Evolutionary conservation across 2,797 vertebrate species (phyloP), one percentile per base, ranked within the genome.

Genomic region (Lutjanus campechanus): DNA sequence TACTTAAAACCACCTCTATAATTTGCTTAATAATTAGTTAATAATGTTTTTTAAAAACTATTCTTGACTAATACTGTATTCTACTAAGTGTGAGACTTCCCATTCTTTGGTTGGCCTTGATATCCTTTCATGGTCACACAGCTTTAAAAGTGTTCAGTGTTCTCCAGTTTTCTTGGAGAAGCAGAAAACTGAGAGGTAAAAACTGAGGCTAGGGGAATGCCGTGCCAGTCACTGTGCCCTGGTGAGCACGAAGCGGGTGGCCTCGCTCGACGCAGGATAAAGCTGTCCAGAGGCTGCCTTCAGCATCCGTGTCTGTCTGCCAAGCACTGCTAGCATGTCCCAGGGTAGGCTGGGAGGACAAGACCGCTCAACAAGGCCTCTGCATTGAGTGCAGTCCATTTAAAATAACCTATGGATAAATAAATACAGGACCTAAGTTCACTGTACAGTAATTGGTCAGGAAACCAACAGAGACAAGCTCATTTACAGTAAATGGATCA

Each of bases 401-500:
- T 92, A 93, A 93, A 95, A 94, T 91, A 93, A 91, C 92, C 82
- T 92, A 91, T 90, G 92, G 89, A 94, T 94, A 94, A 95, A 94
- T 93, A 94, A 95, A 94, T 93, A 92, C 78, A 77, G 75, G 82
- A 80, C 88, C 92, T 87, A 91, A 92, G 92, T 93, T 93, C 91
- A 92, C 91, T 91, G 91, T 91, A 85, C 93, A 89, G 93, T 93
- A 94, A 95, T 94, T 95, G 94, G 93, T 91, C 93, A 93, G 93
- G 93, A 95, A 94, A 93, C 92, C 90, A 92, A 91, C 90, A 93
- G 92, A 94, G 93, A 94, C 94, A 92, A 93, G 93, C 93, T 94
- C 92, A 93, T 95, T 95, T 95, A 93, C 90, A 85, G 93, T 94
- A 94, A 94, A 94, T 90, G 94, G 90, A 94, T 95, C 92, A 93